Percentiles rank a stretch among this genome's conserved stretches.
Evolutionary conservation across 2,113 vertebrate species (phyloP).

Genomic region (Varanus salvator): DNA sequence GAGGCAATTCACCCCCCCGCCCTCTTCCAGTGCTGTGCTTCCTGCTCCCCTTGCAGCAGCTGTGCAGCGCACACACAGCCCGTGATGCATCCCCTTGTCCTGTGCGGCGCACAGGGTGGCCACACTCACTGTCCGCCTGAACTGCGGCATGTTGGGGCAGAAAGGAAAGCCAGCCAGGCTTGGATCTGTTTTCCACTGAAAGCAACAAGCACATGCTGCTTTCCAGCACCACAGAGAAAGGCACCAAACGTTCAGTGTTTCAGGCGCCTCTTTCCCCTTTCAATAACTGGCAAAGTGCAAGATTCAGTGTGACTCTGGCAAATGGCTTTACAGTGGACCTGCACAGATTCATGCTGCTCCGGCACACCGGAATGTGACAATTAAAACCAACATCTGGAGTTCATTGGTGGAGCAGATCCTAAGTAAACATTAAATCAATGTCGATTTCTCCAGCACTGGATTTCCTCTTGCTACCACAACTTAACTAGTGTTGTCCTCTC

Average conservation of each 20-base stretch:
- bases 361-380: slow-evolving; percentile 72
- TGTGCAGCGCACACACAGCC: background rate
- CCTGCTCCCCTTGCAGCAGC: background rate
- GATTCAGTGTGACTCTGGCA: slow-evolving; percentile 66
- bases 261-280: slow-evolving; percentile 63
- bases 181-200: background rate
- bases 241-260: slow-evolving; percentile 55
- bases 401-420: slow-evolving; percentile 79
- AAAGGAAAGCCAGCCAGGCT: background rate
- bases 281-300: slow-evolving; percentile 60
- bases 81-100: no score
- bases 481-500: slow-evolving; percentile 70
- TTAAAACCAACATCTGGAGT: slow-evolving; percentile 86
- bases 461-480: slow-evolving; percentile 77
- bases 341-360: slow-evolving; percentile 72
- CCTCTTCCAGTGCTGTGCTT: background rate
- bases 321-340: slow-evolving; percentile 79
- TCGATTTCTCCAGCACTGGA: slow-evolving; percentile 77
- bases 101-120: no score
- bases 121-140: background rate
- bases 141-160: background rate
- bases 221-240: background rate
- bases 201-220: background rate
- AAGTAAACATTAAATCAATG: slow-evolving; percentile 77
- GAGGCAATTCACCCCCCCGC: background rate